phyloP scores from a whole-genome alignment of 2,113 vertebrate species.

The Leptocoma aspasia region DNA sequence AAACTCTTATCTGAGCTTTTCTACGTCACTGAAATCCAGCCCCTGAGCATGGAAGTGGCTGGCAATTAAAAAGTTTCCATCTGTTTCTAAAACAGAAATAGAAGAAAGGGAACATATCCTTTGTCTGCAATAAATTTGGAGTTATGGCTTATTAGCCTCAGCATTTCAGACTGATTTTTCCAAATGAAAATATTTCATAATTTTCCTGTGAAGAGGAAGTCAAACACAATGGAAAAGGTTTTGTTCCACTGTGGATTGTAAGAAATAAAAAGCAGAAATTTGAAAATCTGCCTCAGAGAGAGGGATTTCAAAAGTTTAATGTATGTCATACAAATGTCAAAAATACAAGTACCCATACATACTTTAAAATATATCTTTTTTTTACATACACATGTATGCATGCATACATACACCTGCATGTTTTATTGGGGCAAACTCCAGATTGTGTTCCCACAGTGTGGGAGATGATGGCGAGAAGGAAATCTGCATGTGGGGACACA shows the following conservation, averaged over 20 bases:
- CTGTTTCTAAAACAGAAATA: neutral
- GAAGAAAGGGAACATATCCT: neutral
- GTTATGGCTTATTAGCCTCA: neutral
- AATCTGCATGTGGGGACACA: neutral
- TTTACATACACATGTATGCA: fast-evolving
- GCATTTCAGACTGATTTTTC: neutral
- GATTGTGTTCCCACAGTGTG: fast-evolving
- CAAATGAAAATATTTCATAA: neutral
- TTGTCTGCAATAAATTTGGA: neutral
- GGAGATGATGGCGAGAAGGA: neutral
- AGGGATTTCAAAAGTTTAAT: neutral
- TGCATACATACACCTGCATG: fast-evolving
- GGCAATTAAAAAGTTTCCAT: neutral
- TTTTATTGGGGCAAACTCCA: neutral
- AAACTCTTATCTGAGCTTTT: neutral
- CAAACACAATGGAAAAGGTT: neutral
- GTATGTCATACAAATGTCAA: neutral
- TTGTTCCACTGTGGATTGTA: neutral
- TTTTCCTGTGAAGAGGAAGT: neutral
- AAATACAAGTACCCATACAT: fast-evolving
- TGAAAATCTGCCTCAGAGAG: neutral
- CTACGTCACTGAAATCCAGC: neutral
- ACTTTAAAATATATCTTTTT: neutral
- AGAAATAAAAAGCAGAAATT: neutral
- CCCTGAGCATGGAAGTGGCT: neutral